These are phyloP conservation scores for Peromyscus polionotus DNA, from an alignment of 2,113 vertebrate genomes.

Conservation along the genomic window DNA sequence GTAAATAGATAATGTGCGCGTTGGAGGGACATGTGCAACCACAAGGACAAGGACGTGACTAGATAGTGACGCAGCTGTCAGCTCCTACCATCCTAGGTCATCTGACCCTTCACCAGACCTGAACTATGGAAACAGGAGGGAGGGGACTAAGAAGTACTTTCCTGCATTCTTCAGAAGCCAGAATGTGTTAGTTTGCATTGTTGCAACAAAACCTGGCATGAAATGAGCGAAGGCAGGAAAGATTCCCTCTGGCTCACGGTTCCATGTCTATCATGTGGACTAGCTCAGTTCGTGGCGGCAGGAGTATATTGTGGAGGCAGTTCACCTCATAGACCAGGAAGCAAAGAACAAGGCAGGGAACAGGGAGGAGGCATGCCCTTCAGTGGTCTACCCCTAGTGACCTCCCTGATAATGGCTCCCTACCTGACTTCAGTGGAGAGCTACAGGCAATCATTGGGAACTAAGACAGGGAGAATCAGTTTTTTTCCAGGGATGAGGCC, in stretches of 20 bases:
- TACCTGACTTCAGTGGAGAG: background rate
- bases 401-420: background rate
- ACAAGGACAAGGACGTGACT: background rate
- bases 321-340: background rate
- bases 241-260: background rate
- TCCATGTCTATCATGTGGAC: background rate
- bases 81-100: background rate
- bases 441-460: background rate
- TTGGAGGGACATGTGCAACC: background rate
- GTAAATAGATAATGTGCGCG: background rate
- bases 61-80: background rate
- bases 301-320: too few relatives aligned
- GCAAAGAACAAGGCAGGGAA: background rate
- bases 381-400: background rate
- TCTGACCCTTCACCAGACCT: background rate
- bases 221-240: background rate
- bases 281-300: too few relatives aligned
- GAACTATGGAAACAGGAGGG: accelerated
- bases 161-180: background rate
- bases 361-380: background rate
- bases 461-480: background rate
- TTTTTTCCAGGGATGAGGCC: background rate
- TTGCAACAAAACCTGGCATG: background rate
- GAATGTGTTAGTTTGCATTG: background rate
- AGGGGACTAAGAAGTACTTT: background rate